Conservation (phyloP, 2,888 invertebrate genomes). For the Zonitis immaculata region DNA sequence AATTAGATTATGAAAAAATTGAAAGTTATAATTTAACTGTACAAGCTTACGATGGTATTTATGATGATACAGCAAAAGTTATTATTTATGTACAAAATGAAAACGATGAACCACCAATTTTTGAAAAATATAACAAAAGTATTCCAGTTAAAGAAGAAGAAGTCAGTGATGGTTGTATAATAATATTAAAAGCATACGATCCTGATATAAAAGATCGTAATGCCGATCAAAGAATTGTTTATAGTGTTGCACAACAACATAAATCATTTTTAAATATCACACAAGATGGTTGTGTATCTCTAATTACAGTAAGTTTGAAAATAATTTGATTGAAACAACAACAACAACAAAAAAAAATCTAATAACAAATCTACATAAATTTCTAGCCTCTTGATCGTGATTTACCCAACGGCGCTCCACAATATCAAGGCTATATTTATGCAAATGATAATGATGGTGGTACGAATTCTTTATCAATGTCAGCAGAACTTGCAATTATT, state of each 20-base stretch:
- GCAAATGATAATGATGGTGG: constrained; percentile 74
- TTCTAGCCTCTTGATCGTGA: constrained; percentile 81
- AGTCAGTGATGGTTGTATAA: constrained; percentile 64
- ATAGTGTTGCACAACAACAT: constrained; percentile 68
- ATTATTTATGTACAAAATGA: constrained; percentile 82
- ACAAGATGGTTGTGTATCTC: constrained; percentile 63
- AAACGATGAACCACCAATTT: constrained; percentile 89
- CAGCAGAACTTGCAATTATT: constrained; percentile 63
- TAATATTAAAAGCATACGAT: constrained; percentile 72
- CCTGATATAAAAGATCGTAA: constrained; percentile 76
- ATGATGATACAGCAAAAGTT: constrained; percentile 77
- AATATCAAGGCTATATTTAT: constrained; percentile 69
- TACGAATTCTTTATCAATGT: constrained; percentile 59
- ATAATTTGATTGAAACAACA: too few relatives aligned
- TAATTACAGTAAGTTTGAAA: constrained; percentile 53
- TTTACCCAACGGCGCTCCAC: constrained; percentile 76
- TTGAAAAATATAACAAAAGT: constrained; percentile 64
- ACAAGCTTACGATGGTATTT: constrained; percentile 78
- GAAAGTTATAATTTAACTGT: constrained; percentile 82
- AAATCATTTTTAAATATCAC: constrained; percentile 67
- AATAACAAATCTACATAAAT: not conserved
- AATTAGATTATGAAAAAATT: constrained; percentile 77
- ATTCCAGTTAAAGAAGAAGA: constrained; percentile 74
- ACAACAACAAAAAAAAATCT: too few relatives aligned
- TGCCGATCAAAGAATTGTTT: constrained; percentile 73